Conservation (phyloP, 2,888 invertebrate genomes). For the Lordiphosa andalusiaca region DNA sequence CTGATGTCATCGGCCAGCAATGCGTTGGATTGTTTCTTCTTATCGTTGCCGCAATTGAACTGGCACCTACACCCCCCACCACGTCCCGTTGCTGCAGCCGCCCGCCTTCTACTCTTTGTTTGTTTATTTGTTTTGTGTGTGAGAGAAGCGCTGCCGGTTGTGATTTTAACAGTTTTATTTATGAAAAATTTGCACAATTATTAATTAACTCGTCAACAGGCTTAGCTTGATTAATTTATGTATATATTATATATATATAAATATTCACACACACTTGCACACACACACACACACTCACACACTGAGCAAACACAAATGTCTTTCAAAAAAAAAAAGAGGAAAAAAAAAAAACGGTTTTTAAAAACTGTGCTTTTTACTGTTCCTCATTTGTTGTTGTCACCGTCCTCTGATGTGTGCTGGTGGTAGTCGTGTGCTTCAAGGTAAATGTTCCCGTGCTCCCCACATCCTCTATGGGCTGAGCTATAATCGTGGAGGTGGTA, state of each 20-base stretch:
- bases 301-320: conserved; percentile 17
- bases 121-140: conserved; percentile 3
- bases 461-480: conserved; percentile 68
- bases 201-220: conserved; percentile 23
- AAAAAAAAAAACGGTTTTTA: conserved; percentile 5
- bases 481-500: conserved; percentile 74
- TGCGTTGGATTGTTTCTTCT: conserved; percentile 44
- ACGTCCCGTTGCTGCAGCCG: not conserved
- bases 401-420: conserved; percentile 29
- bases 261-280: conserved; percentile 10
- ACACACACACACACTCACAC: conserved; percentile 12
- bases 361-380: conserved; percentile 6
- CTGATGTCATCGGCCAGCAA: conserved; percentile 64
- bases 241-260: conserved; percentile 7
- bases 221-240: conserved; percentile 26
- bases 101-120: not conserved
- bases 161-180: conserved; percentile 14
- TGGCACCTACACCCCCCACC: conserved; percentile 2
- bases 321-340: conserved; percentile 2
- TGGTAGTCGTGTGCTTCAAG: conserved; percentile 46
- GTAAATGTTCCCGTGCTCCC: conserved; percentile 68
- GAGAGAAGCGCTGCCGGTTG: not conserved
- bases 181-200: conserved; percentile 16
- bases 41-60: conserved; percentile 35
- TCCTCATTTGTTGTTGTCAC: conserved; percentile 28